phyloP scores from a whole-genome alignment of 2,797 vertebrate species.

The Halcyon chelicuti region DNA sequence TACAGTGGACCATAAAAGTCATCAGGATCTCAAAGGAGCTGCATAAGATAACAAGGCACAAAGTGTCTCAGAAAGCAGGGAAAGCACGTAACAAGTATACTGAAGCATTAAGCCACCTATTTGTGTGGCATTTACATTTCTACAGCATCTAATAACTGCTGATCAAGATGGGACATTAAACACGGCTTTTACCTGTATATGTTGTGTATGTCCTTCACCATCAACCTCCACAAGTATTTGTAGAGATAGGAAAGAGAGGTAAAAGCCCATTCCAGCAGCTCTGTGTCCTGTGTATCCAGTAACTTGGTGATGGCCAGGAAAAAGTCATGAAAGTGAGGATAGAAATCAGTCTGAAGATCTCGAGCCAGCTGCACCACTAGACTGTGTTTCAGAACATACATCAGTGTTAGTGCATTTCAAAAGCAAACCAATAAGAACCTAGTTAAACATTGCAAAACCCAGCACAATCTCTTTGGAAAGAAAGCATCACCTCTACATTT shows the following conservation, averaged over 20 bases:
- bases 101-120: background rate
- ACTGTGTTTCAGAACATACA: constrained; percentile 77
- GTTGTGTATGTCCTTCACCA: constrained; percentile 93
- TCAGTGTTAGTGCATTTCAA: background rate
- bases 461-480: background rate
- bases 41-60: background rate
- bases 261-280: constrained; percentile 94
- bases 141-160: background rate
- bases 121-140: background rate
- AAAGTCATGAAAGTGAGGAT: constrained; percentile 94
- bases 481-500: background rate
- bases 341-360: constrained; percentile 96
- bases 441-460: background rate
- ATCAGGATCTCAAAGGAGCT: background rate
- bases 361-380: constrained; percentile 94
- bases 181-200: constrained; percentile 89
- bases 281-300: constrained; percentile 93
- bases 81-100: background rate
- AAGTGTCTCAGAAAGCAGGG: background rate
- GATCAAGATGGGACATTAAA: background rate
- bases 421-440: background rate
- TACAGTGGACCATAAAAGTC: background rate
- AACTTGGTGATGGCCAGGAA: constrained; percentile 89
- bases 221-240: constrained; percentile 96
- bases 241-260: constrained; percentile 95